phyloP scores from a whole-genome alignment of 2,113 vertebrate genomes.

The Thamnaconus septentrionalis region DNA sequence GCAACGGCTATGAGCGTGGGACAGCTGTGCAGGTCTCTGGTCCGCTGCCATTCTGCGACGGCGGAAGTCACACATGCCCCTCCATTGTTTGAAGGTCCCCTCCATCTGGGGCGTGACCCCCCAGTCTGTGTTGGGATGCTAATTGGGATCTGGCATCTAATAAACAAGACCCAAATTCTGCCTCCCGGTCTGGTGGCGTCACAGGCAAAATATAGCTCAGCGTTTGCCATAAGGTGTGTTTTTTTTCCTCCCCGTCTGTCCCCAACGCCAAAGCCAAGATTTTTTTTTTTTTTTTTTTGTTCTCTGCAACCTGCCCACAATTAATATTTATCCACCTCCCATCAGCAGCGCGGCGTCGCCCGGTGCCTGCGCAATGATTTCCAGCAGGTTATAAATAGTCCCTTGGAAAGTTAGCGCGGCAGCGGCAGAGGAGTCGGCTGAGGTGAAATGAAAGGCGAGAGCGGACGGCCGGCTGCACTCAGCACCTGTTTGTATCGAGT shows the following conservation, averaged over 20 bases:
- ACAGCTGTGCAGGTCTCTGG: no score
- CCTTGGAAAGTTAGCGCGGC: slow-evolving; percentile 2
- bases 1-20: no score
- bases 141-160: slow-evolving; percentile 31
- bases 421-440: slow-evolving; percentile 1
- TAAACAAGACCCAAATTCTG: slow-evolving; percentile 36
- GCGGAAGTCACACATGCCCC: no score
- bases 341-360: no score
- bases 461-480: slow-evolving; percentile 39
- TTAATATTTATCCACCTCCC: no score
- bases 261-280: slow-evolving; percentile 45
- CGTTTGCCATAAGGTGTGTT: slow-evolving; percentile 62
- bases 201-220: slow-evolving; percentile 54
- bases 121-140: slow-evolving; percentile 11
- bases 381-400: slow-evolving; percentile 5
- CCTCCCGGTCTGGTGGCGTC: slow-evolving; percentile 28
- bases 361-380: no score
- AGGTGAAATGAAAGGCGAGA: slow-evolving; percentile 45
- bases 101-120: no score
- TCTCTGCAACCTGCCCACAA: slow-evolving; percentile 20
- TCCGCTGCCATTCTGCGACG: no score
- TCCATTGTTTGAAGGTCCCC: no score
- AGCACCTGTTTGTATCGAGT: slow-evolving; percentile 61
- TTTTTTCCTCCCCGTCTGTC: slow-evolving; percentile 39
- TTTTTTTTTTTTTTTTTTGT: slow-evolving; percentile 9